phyloP scores from a whole-genome alignment of 2,888 invertebrate genomes.

The Silvanus unidentatus region DNA sequence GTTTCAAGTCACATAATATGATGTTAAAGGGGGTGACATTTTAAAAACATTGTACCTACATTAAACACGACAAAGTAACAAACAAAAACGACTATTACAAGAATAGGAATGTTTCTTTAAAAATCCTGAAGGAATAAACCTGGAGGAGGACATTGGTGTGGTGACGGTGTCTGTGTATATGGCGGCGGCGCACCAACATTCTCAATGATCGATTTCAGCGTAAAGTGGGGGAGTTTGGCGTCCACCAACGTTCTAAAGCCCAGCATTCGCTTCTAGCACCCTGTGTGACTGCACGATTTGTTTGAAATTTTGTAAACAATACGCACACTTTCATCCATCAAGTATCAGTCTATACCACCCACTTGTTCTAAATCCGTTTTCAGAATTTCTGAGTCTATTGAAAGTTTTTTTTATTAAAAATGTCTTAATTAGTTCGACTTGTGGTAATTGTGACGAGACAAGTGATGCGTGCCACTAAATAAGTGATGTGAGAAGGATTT shows the following conservation, averaged over 20 bases:
- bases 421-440: not conserved
- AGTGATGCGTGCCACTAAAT: not conserved
- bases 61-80: too few relatives aligned
- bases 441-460: not conserved
- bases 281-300: not conserved
- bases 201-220: constrained; percentile 33
- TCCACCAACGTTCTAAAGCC: constrained; percentile 16
- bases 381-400: not conserved
- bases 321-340: not conserved
- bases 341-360: not conserved
- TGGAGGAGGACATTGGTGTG: not conserved
- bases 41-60: too few relatives aligned
- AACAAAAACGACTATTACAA: too few relatives aligned
- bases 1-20: too few relatives aligned
- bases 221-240: constrained; percentile 33
- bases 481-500: constrained; percentile 9
- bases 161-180: not conserved
- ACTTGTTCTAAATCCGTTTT: not conserved
- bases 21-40: too few relatives aligned
- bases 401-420: not conserved
- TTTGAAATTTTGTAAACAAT: not conserved
- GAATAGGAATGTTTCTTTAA: too few relatives aligned
- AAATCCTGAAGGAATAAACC: constrained; percentile 1
- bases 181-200: constrained; percentile 37
- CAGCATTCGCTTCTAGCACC: constrained; percentile 47